phyloP scores from a whole-genome alignment of 1,140 invertebrate genomes.

The Ceratina australensis region DNA sequence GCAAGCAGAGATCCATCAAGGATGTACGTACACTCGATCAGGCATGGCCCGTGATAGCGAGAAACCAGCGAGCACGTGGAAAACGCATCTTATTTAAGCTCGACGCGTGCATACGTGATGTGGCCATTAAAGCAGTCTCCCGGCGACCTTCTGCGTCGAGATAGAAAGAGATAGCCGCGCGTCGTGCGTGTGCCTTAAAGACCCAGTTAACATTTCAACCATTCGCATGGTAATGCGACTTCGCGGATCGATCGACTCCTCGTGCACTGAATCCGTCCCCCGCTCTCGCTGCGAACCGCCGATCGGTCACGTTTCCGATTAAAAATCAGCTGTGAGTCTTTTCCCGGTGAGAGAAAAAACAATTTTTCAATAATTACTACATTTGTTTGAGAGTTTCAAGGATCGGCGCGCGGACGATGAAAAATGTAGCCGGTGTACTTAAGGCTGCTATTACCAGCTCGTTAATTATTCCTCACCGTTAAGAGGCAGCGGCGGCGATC shows the following conservation, averaged over 20 bases:
- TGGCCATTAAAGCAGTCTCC: conserved; percentile 37
- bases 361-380: too few relatives aligned
- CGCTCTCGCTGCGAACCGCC: too few relatives aligned
- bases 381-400: neutral
- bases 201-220: conserved; percentile 38
- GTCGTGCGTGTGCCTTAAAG: conserved; percentile 25
- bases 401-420: neutral
- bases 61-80: conserved; percentile 47
- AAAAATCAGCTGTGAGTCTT: too few relatives aligned
- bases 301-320: too few relatives aligned
- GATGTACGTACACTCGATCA: conserved; percentile 26
- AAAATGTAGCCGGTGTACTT: neutral
- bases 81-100: conserved; percentile 41
- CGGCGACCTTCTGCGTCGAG: conserved; percentile 27
- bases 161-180: neutral
- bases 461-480: conserved; percentile 9
- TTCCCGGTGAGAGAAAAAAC: too few relatives aligned
- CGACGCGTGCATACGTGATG: conserved; percentile 28
- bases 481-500: neutral
- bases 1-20: conserved; percentile 28
- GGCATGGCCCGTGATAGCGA: conserved; percentile 6
- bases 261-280: conserved; percentile 11
- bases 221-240: conserved; percentile 23
- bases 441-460: neutral
- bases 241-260: conserved; percentile 12